A percentile compares a stretch with the other conserved stretches of the same genome.
phyloP scores from a whole-genome alignment of 2,888 invertebrate species.

The Synanthedon formicaeformis region DNA sequence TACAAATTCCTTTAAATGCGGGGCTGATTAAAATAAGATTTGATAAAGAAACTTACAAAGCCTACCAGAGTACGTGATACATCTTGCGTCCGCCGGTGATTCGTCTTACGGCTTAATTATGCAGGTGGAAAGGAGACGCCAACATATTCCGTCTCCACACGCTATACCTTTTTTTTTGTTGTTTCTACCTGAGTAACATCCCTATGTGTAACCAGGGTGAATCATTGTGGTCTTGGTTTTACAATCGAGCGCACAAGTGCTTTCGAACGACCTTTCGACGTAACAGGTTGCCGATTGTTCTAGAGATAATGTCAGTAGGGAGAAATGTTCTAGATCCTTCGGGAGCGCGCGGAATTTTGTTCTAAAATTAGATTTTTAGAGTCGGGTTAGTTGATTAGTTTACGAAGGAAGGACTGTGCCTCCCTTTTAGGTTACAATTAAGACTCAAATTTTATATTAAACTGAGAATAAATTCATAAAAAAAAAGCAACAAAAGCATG shows the following conservation, averaged over 20 bases:
- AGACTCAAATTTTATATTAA: too few species aligned
- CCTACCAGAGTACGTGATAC: too few species aligned
- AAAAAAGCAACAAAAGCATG: too few species aligned
- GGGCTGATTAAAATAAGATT: too few species aligned
- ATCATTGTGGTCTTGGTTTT: slow-evolving; percentile 11
- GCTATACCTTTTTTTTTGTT: slow-evolving; percentile 24
- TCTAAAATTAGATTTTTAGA: neutral
- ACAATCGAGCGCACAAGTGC: slow-evolving; percentile 4
- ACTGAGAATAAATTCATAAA: too few species aligned
- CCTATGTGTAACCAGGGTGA: slow-evolving; percentile 11
- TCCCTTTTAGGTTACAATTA: too few species aligned
- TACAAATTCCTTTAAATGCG: too few species aligned
- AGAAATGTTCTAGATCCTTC: neutral
- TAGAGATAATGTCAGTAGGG: neutral
- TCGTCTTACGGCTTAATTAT: neutral
- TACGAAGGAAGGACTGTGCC: too few species aligned
- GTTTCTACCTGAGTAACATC: slow-evolving; percentile 12
- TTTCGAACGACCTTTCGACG: neutral
- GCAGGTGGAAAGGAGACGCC: neutral
- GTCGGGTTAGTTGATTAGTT: too few species aligned
- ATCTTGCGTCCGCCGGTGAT: neutral
- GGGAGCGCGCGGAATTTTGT: neutral
- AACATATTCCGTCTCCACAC: slow-evolving; percentile 12
- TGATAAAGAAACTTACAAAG: too few species aligned
- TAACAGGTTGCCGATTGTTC: neutral